Conservation (phyloP, 2,797 vertebrate species). For the Chaetophractus vellerosus region DNA sequence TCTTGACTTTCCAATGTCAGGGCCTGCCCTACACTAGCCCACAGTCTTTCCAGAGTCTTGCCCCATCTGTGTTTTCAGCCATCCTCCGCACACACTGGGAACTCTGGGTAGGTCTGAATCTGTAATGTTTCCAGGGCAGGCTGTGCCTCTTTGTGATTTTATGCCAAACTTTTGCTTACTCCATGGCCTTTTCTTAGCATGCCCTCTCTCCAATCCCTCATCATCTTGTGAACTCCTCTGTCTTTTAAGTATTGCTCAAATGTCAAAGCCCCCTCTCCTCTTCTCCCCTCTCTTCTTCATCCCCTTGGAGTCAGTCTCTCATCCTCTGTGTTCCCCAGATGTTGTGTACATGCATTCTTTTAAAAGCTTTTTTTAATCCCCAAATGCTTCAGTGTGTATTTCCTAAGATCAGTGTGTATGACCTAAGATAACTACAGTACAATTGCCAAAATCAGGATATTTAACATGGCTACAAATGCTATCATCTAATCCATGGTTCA, state of each 20-base stretch:
- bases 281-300: neutral
- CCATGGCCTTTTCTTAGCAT: too few species aligned
- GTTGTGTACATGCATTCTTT: neutral
- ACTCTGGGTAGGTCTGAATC: neutral
- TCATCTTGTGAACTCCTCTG: neutral
- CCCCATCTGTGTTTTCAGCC: neutral
- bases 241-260: neutral
- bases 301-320: neutral
- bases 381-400: neutral
- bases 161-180: neutral
- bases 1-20: neutral
- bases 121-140: neutral
- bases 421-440: neutral
- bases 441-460: slow-evolving; percentile 26
- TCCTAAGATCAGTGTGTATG: neutral
- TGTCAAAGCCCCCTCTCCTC: neutral
- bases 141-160: neutral
- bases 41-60: neutral
- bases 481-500: neutral
- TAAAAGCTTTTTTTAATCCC: neutral
- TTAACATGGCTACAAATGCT: neutral
- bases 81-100: neutral
- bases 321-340: neutral
- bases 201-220: neutral
- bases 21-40: neutral